Percentiles rank a stretch among this genome's conserved stretches.
Conservation (phyloP, 2,888 invertebrate genomes). For the Allygus modestus region DNA sequence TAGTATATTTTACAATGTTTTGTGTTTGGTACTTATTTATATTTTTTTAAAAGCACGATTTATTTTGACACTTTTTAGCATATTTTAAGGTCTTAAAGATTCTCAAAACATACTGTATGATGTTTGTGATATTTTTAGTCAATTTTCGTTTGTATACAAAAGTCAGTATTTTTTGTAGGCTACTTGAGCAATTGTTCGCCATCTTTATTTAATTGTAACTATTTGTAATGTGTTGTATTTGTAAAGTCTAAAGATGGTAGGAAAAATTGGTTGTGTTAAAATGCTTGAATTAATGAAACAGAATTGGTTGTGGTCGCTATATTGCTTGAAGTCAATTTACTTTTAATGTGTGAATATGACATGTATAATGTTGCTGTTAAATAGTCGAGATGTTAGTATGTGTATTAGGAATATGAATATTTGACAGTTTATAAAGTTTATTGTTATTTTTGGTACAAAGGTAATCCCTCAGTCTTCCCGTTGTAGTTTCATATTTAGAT, state of each 20-base stretch:
- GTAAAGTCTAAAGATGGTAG: background rate
- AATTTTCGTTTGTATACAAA: constrained; percentile 26
- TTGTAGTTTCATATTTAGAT: background rate
- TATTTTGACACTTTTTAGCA: background rate
- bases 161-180: constrained; percentile 1
- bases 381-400: background rate
- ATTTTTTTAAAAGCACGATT: background rate
- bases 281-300: background rate
- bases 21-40: background rate
- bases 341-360: background rate
- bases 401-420: background rate
- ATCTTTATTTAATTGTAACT: background rate
- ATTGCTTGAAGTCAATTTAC: background rate
- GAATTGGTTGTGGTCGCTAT: constrained; percentile 11
- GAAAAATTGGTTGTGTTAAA: background rate
- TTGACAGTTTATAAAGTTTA: too few relatives aligned
- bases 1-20: background rate
- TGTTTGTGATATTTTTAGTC: constrained; percentile 39
- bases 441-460: background rate
- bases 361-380: constrained; percentile 1
- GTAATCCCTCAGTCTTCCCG: background rate
- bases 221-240: background rate
- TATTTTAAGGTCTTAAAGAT: background rate
- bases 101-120: background rate
- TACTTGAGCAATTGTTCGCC: background rate